Conservation (phyloP, 2,797 vertebrate species). For the Nannoperca australis region DNA sequence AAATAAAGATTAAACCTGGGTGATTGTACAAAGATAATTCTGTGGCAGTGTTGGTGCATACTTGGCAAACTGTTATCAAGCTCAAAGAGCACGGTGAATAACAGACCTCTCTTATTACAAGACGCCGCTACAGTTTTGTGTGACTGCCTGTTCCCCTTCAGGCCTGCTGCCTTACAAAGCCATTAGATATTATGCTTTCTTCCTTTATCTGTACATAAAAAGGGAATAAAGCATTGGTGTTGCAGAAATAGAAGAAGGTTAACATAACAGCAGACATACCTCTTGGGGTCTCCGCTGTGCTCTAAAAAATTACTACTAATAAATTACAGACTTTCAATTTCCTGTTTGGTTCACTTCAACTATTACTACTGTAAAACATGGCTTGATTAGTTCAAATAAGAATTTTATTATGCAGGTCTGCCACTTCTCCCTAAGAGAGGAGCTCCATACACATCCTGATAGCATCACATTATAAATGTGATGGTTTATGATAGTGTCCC, state of each 20-base stretch:
- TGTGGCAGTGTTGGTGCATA: background rate
- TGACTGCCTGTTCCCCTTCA: background rate
- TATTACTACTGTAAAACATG: conserved; percentile 17
- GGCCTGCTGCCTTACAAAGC: background rate
- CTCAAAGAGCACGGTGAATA: conserved; percentile 9
- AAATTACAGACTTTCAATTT: conserved; percentile 4
- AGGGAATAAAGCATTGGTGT: conserved; percentile 7
- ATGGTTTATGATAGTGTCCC: conserved; percentile 8
- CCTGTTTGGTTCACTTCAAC: conserved; percentile 1
- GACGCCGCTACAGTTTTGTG: background rate
- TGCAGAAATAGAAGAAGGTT: conserved; percentile 4
- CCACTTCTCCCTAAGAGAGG: background rate
- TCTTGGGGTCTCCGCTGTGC: conserved; percentile 3
- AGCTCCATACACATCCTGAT: conserved; percentile 16
- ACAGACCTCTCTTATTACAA: background rate
- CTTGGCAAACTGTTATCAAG: background rate
- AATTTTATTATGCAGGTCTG: conserved; percentile 13
- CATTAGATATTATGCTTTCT: conserved; percentile 5
- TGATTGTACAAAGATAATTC: background rate
- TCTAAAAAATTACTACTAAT: background rate
- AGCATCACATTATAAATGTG: conserved; percentile 18
- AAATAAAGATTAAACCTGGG: conserved; percentile 1
- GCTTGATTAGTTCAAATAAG: conserved; percentile 34
- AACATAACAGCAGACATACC: too few relatives aligned
- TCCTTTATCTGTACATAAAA: conserved; percentile 32